Base-by-base conservation (phyloP, 1,140 invertebrate species). In the Ladona fulva region DNA sequence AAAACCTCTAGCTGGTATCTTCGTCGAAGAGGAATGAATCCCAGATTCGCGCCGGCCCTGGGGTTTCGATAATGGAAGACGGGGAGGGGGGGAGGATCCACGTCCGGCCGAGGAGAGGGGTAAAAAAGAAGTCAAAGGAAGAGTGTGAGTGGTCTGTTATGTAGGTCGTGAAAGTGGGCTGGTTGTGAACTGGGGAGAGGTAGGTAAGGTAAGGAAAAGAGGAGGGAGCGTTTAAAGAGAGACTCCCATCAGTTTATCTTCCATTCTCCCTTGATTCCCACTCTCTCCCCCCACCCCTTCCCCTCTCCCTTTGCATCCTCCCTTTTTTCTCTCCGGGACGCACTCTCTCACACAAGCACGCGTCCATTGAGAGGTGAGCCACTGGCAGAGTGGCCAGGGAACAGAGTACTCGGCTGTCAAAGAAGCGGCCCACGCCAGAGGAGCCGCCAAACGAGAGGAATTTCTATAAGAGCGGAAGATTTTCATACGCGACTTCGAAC, bases 121-220 rank as follows among this genome's bases (percentile, higher is more conserved):
- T 16, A 12, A 12, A 37, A 37, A 37, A 37, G 29, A 37, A 66
- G 52, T 19, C 3, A 12, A 19, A 22, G 14, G 52, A 66, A 66
- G 52, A 66, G 52, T 66, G 14, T 66, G n/a, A 66, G 52, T 16
- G 5, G 52, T 3, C 52, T 16, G 52, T 66, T 66, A 66, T 66
- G 52, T 66, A 66, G 52, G 52, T 66, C 52, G 52, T 66, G 52
- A 66, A 66, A 66, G 52, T 66, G 52, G 52, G 52, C 52, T 66
- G 52, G 14, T 66, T 66, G 29, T 22, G 16, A 66, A 22, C 52
- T 12, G 52, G 12, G n/a, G 52, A 66, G 52, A 22, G n/a, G 52
- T 37, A 37, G 29, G 29, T 37, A 37, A 37, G 29, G 29, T n/a
- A n/a, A n/a, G n/a, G n/a, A n/a, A 52, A 52, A 11, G 44, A 19